Evolutionary conservation across 1,140 invertebrate genomes (phyloP).

Genomic region (Aphaenogaster ashmeadi): DNA sequence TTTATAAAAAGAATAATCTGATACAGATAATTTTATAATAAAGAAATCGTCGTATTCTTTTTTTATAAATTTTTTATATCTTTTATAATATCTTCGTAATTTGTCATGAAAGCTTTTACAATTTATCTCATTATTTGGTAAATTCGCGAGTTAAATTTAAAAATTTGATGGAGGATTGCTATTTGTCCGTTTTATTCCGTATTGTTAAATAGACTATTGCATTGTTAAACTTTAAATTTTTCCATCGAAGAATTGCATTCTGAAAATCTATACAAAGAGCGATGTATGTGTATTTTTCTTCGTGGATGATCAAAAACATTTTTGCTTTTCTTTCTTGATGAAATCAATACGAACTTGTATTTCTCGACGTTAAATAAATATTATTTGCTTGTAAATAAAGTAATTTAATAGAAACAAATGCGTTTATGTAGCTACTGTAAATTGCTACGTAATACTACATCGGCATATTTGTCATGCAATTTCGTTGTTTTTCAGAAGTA

Average conservation of each 20-base stretch:
- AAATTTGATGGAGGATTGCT: background rate
- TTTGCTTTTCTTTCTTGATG: background rate
- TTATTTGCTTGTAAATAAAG: background rate
- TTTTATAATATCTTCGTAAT: background rate
- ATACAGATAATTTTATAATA: background rate
- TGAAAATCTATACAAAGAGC: background rate
- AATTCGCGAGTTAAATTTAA: background rate
- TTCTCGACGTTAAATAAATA: background rate
- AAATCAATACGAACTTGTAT: background rate
- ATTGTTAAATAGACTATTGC: background rate
- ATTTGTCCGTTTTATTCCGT: background rate
- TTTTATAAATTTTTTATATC: background rate
- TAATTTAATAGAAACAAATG: background rate
- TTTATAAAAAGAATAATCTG: background rate
- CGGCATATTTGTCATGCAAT: background rate
- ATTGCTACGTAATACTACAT: background rate
- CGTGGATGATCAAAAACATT: background rate
- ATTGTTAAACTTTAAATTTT: constrained; percentile 6
- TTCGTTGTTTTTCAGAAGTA: background rate
- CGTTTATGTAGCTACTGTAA: background rate
- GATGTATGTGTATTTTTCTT: background rate
- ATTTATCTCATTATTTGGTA: background rate
- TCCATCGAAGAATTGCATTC: background rate
- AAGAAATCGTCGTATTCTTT: background rate
- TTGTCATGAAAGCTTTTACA: background rate